These are phyloP conservation scores for Pectinophora gossypiella DNA, from an alignment of 1,140 invertebrate species.

Conservation along the genomic window DNA sequence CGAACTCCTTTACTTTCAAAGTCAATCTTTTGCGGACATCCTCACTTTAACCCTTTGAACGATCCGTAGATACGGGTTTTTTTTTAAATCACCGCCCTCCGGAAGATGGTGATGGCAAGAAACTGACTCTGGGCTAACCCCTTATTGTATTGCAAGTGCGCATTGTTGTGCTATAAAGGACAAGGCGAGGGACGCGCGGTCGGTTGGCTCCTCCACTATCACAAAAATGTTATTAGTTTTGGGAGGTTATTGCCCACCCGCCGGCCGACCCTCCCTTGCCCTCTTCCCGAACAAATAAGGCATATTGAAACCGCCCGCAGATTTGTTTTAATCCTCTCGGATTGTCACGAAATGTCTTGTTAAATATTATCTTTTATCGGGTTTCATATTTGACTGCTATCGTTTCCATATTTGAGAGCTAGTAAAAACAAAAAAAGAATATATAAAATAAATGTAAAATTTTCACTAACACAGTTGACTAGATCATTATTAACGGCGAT, in stretches of 20 bases:
- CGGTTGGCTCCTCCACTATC: slow-evolving; percentile 54
- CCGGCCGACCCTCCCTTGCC: slow-evolving; percentile 39
- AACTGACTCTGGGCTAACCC: slow-evolving; percentile 32
- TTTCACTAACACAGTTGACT: too few species aligned
- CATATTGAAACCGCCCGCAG: slow-evolving; percentile 29
- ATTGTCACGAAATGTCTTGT: slow-evolving; percentile 10
- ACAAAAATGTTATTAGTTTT: slow-evolving; percentile 73
- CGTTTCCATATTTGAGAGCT: too few species aligned
- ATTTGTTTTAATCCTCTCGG: slow-evolving; percentile 32
- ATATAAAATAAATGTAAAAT: too few species aligned
- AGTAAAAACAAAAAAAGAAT: too few species aligned
- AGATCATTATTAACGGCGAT: too few species aligned
- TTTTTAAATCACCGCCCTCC: not conserved
- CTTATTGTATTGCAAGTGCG: slow-evolving; percentile 49
- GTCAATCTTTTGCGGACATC: not conserved
- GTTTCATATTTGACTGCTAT: not conserved
- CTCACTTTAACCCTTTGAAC: not conserved
- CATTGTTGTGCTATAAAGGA: slow-evolving; percentile 58
- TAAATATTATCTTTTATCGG: slow-evolving; percentile 7
- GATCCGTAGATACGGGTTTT: not conserved
- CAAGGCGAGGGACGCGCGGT: slow-evolving; percentile 42
- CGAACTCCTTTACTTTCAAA: slow-evolving; percentile 1
- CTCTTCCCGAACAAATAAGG: slow-evolving; percentile 37
- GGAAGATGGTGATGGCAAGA: slow-evolving; percentile 16
- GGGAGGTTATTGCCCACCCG: slow-evolving; percentile 61